Conservation (phyloP, 23 tunicate genomes). For the Halocynthia roretzi region DNA sequence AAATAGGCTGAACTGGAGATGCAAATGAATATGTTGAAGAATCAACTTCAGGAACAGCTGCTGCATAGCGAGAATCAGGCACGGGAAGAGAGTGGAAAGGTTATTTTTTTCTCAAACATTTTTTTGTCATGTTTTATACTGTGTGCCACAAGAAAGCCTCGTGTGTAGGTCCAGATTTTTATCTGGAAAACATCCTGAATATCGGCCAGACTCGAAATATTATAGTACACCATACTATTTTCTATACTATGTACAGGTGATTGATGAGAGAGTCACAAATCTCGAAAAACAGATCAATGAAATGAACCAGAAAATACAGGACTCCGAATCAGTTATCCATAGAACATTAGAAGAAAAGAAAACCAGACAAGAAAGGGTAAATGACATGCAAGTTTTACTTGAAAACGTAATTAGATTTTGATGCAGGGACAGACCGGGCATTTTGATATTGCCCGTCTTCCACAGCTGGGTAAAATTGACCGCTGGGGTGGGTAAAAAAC, state of each 20-base stretch:
- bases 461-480: too few relatives aligned
- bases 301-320: constrained; percentile 52
- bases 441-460: too few relatives aligned
- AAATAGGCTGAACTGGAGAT: constrained; percentile 49
- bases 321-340: constrained; percentile 22
- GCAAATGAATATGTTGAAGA: constrained; percentile 54
- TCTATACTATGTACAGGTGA: constrained; percentile 23
- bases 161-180: neutral
- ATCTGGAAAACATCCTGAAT: too few relatives aligned
- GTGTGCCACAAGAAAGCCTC: neutral
- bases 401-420: too few relatives aligned
- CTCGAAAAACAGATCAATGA: constrained; percentile 67
- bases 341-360: constrained; percentile 26
- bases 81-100: constrained; percentile 14
- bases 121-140: neutral
- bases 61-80: constrained; percentile 16
- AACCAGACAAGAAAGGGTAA: neutral
- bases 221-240: neutral
- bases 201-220: too few relatives aligned
- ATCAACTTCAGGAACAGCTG: constrained; percentile 41
- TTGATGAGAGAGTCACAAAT: constrained; percentile 56
- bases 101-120: neutral
- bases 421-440: too few relatives aligned
- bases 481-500: too few relatives aligned
- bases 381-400: neutral